Evolutionary conservation across 2,113 vertebrate species (phyloP).

Genomic region (Nothoprocta perdicaria): DNA sequence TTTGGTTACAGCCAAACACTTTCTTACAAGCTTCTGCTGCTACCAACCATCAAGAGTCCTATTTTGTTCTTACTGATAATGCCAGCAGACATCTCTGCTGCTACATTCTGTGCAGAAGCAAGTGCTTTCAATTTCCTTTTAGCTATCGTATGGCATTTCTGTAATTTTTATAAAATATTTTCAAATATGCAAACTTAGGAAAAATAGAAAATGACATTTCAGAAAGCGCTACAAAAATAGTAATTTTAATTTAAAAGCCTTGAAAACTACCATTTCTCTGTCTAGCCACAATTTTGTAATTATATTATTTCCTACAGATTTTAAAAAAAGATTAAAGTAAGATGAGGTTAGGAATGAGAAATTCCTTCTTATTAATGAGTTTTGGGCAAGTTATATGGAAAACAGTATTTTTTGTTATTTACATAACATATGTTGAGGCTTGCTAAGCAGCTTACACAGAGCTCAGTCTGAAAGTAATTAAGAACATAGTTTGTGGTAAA

Average conservation of each 20-base stretch:
- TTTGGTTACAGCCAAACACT: not conserved
- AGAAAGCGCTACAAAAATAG: not conserved
- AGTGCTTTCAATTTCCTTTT: not conserved
- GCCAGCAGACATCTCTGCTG: not conserved
- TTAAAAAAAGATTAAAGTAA: constrained; percentile 17
- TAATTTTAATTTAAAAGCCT: not conserved
- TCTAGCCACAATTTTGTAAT: not conserved
- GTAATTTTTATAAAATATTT: not conserved
- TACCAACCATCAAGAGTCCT: not conserved
- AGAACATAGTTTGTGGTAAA: constrained; percentile 30
- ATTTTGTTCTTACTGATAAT: not conserved
- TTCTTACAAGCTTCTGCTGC: not conserved
- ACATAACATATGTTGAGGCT: constrained; percentile 64
- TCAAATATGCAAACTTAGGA: not conserved
- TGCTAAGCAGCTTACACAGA: constrained; percentile 27
- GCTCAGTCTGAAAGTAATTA: constrained; percentile 57
- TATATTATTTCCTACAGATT: not conserved
- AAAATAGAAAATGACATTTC: not conserved
- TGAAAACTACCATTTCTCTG: not conserved
- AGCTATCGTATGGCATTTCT: not conserved
- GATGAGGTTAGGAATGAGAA: constrained; percentile 38
- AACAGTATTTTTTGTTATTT: constrained; percentile 68
- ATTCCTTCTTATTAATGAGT: constrained; percentile 11
- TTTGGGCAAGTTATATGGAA: constrained; percentile 24
- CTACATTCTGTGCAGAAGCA: not conserved